Base-by-base conservation (phyloP, 2,888 invertebrate species). In the Nomada flava region DNA sequence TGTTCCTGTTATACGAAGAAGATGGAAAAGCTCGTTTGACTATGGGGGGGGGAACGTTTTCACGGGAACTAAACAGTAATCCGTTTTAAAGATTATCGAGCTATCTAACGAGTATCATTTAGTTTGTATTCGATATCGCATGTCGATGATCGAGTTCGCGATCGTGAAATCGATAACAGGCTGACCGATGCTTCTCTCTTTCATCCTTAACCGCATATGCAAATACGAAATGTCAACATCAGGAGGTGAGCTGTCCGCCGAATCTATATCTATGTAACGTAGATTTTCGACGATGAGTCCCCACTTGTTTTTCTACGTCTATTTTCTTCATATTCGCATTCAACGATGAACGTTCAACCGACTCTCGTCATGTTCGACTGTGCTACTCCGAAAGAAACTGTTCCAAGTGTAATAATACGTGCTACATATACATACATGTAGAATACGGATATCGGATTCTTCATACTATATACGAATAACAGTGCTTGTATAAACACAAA, bases 211-310 rank as follows among this genome's bases (percentile, higher is more conserved):
- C 75, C 76, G 69, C 84, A 82, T 79, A 83, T 83, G 78, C 74
- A 83, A 79, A 82, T 81, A 42, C 70, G 77, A 85, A 87, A 86
- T 86, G 88, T 86, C 88, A 88, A 88, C 88, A 86, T 67, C 62
- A 65, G 64, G 64, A 82, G 86, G 84, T 79, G 72, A 88, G 68
- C 68, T 60, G 64, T 70, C 50, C 44, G 20, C 75, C 52, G 20
- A n/a, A 47, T 26, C 53, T 55, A 53, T 26, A 7, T 42, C 36
- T 36, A n/a, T 50, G 15, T 18, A n/a, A 18, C 20, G 18, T 18
- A n/a, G 9, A n/a, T n/a, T 53, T 53, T 53, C 64, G 26, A 47
- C 13, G 11, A 67, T 55, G 36, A 18, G 18, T 47, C 7, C 20
- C 18, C 47, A 13, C 47, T 20, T 36, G 13, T 55, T 75, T 53